Base-by-base conservation (phyloP, 2,888 invertebrate genomes). In the Himalopsyche tibetana region DNA sequence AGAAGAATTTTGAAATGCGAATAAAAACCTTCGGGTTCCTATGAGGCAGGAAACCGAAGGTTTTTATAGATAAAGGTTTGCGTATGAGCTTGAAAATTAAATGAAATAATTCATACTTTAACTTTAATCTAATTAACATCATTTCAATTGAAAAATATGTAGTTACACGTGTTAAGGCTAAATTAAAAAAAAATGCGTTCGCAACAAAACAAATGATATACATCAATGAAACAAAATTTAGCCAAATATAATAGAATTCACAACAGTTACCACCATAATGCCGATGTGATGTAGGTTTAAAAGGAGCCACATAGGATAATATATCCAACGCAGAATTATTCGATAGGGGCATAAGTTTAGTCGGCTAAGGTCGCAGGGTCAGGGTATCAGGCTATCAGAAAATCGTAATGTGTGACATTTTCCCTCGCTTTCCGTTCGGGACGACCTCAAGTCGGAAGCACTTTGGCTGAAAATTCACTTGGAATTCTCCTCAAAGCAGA, bases 361-460 rank as follows among this genome's bases (percentile, higher is more conserved):
- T 11, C 63, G 19, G 63, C 28, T 63, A 63, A 63, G 63, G 63
- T 63, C 63, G 63, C 5, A 28, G 28, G 63, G 63, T 63, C 63
- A 28, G 63, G 63, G 19, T 63, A 63, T 63, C 63, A 19, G 63
- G 63, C 63, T 63, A 63, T 63, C 63, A 63, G 19, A 63, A 63
- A 63, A 63, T 63, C 63, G 63, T 63, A 63, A 63, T 63, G 63
- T 63, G 63, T 63, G 63, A 63, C 63, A 63, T 11, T 63, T 63
- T 28, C 19, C 63, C 28, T 63, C 63, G 63, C 9, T 63, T 63
- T 63, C 63, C 63, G 63, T 28, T 63, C 63, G 63, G 63, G 63
- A 63, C 63, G 19, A 63, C 63, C 63, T 63, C 63, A 63, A 63
- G 63, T 63, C 63, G 63, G 63, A 63, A 63, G 63, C 63, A 63